These are phyloP conservation scores for Dynastes grantii DNA, from an alignment of 2,888 invertebrate species.

Conservation along the genomic window DNA sequence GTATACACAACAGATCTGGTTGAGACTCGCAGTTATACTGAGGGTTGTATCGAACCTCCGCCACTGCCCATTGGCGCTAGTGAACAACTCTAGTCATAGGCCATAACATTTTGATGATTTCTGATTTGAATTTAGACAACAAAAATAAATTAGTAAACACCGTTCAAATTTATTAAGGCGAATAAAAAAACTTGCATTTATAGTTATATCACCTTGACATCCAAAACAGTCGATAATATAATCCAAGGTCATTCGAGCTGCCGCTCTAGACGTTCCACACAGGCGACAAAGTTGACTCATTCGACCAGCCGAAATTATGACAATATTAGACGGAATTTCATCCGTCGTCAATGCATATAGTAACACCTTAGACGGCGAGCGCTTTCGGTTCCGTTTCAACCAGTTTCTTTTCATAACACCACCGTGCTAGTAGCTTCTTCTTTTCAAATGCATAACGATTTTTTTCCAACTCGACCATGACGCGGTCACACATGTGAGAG, in stretches of 20 bases:
- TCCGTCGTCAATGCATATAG: neutral
- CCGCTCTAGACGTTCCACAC: neutral
- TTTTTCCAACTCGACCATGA: neutral
- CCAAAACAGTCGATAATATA: neutral
- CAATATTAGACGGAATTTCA: constrained; percentile 42
- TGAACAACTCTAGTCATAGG: too few relatives aligned
- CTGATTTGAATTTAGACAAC: too few relatives aligned
- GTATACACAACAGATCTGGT: too few relatives aligned
- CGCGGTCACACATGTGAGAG: neutral
- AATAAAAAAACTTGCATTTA: too few relatives aligned
- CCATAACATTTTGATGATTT: too few relatives aligned
- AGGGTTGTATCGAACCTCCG: too few relatives aligned
- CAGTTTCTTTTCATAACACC: constrained; percentile 16
- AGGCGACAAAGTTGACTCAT: constrained; percentile 26
- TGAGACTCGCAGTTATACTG: too few relatives aligned
- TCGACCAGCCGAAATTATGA: constrained; percentile 29
- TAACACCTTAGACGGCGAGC: neutral
- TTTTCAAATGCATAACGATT: constrained; percentile 19
- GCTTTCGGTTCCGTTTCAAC: constrained; percentile 20
- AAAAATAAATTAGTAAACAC: too few relatives aligned
- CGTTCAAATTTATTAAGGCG: too few relatives aligned
- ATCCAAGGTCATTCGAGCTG: constrained; percentile 18
- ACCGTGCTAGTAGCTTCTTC: neutral
- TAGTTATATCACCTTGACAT: too few relatives aligned
- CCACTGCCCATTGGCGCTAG: too few relatives aligned